Conservation (phyloP, 2,113 vertebrate genomes). For the Phyllostomus discolor region DNA sequence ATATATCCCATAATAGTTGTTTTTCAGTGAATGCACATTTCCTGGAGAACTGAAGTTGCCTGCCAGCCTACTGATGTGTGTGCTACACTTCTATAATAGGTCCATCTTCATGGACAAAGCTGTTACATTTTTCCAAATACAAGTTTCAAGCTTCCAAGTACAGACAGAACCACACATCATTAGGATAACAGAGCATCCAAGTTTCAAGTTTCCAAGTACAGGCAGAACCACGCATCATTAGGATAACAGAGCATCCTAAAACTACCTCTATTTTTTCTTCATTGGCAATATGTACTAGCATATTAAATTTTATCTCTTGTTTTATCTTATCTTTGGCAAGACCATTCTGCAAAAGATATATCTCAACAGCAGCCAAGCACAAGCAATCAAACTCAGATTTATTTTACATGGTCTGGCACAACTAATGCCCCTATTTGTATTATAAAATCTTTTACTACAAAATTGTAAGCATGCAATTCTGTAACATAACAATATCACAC, state of each 20-base stretch:
- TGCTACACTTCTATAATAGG: not conserved
- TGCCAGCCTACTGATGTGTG: not conserved
- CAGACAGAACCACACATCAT: not conserved
- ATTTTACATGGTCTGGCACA: too few relatives aligned
- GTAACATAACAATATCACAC: too few relatives aligned
- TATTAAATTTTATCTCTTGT: not conserved
- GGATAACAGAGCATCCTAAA: not conserved
- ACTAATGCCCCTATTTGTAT: too few relatives aligned
- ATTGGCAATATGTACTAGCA: not conserved
- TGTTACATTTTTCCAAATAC: not conserved
- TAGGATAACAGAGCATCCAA: not conserved
- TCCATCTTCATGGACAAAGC: not conserved
- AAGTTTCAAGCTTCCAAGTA: not conserved
- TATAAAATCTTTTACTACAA: too few relatives aligned
- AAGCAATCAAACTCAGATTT: not conserved
- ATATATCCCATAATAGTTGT: conserved; percentile 33
- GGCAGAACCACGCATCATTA: not conserved
- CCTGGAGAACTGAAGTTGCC: not conserved
- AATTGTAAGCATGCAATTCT: too few relatives aligned
- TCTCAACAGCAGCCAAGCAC: not conserved
- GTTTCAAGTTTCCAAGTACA: not conserved
- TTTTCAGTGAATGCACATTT: conserved; percentile 27
- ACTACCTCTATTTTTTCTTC: not conserved
- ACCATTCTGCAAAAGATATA: not conserved
- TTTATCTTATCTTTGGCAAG: not conserved